These are phyloP conservation scores for Lycopodina hypogea DNA, from an alignment of 37 sponge, comb jelly and placozoan genomes.

Conservation along the genomic window DNA sequence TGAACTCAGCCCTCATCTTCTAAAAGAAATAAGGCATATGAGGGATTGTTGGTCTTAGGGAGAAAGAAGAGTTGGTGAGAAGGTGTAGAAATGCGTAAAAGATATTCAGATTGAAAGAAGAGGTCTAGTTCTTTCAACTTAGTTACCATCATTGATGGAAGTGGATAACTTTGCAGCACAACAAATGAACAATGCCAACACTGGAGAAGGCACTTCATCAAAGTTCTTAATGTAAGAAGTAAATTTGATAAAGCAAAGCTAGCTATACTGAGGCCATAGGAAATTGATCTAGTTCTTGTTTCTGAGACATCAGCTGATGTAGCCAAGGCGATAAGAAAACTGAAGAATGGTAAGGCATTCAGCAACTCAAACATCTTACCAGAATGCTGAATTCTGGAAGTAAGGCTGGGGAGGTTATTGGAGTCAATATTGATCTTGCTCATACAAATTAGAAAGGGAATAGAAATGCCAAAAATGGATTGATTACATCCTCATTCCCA, in stretches of 20 bases:
- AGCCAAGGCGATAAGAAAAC: too few relatives aligned
- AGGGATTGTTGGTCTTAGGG: too few relatives aligned
- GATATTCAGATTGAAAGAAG: constrained; percentile 19
- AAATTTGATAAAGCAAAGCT: neutral
- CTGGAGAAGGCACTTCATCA: constrained; percentile 28
- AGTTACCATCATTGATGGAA: neutral
- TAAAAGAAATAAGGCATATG: neutral
- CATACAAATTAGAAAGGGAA: too few relatives aligned
- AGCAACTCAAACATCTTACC: too few relatives aligned
- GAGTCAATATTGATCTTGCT: too few relatives aligned
- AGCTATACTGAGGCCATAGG: neutral
- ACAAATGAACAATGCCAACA: neutral
- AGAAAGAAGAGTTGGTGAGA: neutral
- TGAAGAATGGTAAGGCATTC: too few relatives aligned
- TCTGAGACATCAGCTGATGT: too few relatives aligned
- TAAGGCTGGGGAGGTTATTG: too few relatives aligned
- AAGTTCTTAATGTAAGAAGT: neutral
- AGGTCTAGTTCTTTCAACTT: constrained; percentile 8
- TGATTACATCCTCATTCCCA: too few relatives aligned
- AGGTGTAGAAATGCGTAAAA: constrained; percentile 27
- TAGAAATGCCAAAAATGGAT: too few relatives aligned
- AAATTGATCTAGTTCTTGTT: too few relatives aligned
- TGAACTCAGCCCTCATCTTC: neutral
- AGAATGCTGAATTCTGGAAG: too few relatives aligned
- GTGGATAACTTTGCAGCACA: neutral